A percentile compares a stretch with the other conserved stretches of the same genome.
Evolutionary conservation across 2,888 invertebrate species (phyloP).

Genomic region (Mythimna vitellina): DNA sequence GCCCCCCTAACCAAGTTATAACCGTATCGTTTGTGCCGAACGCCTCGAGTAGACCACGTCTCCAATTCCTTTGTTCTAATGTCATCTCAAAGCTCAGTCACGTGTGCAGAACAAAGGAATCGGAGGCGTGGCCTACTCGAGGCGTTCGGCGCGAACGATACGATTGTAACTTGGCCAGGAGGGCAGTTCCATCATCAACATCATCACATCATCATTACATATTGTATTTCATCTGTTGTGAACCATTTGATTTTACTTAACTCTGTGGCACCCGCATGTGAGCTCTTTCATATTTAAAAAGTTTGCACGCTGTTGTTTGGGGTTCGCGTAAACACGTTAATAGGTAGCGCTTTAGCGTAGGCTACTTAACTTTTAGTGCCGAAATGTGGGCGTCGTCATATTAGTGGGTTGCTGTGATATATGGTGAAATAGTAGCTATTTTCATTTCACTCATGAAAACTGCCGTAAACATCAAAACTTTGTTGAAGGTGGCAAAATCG

Average conservation of each 20-base stretch:
- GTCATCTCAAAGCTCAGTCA: too few relatives aligned
- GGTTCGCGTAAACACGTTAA: conserved; percentile 40
- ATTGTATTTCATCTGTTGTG: not conserved
- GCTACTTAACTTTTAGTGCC: conserved; percentile 39
- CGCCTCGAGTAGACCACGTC: too few relatives aligned
- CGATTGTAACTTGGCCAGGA: too few relatives aligned
- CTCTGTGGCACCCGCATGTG: conserved; percentile 13
- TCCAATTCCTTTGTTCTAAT: too few relatives aligned
- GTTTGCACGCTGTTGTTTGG: conserved; percentile 44
- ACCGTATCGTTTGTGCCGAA: too few relatives aligned
- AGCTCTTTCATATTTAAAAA: conserved; percentile 52
- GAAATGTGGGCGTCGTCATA: conserved; percentile 31
- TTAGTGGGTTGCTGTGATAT: conserved; percentile 24
- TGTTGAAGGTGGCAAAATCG: not conserved
- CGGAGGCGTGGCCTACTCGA: too few relatives aligned
- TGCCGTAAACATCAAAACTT: not conserved
- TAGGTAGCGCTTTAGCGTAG: conserved; percentile 18
- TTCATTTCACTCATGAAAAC: conserved; percentile 5
- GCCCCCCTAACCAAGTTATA: too few relatives aligned
- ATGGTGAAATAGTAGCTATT: not conserved
- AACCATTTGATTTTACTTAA: conserved; percentile 16
- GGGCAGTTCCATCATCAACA: too few relatives aligned
- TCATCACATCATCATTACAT: too few relatives aligned
- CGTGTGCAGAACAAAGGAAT: too few relatives aligned
- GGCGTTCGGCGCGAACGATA: too few relatives aligned